A percentile compares a stretch with the other conserved stretches of the same genome.
phyloP scores from a whole-genome alignment of 2,113 vertebrate species.

The Anolis carolinensis region DNA sequence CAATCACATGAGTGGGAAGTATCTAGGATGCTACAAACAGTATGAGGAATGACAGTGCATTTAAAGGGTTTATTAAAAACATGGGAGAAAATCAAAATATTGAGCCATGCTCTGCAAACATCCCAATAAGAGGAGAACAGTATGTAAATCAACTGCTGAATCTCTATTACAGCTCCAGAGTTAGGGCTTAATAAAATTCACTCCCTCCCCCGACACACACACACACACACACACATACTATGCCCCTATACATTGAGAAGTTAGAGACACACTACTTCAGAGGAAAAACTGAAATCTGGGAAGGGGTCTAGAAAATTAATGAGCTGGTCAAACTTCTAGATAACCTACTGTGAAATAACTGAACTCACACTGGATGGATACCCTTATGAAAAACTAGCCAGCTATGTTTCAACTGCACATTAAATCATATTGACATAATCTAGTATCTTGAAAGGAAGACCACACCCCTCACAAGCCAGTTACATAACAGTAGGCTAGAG shows the following conservation, averaged over 20 bases:
- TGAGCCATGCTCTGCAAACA: not conserved
- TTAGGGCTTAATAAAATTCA: not conserved
- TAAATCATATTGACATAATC: not conserved
- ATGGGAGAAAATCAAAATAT: not conserved
- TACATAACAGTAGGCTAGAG: not conserved
- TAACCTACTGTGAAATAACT: not conserved
- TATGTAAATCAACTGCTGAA: not conserved
- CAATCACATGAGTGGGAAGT: not conserved
- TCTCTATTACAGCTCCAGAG: not conserved
- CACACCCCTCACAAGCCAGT: not conserved
- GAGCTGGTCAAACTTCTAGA: not conserved
- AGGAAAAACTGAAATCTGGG: not conserved
- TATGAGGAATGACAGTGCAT: not conserved
- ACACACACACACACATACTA: too few relatives aligned
- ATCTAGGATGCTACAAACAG: not conserved
- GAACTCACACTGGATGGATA: not conserved
- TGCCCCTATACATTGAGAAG: not conserved
- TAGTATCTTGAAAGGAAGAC: not conserved
- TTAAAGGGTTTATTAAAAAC: not conserved
- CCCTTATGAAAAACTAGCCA: fast-evolving
- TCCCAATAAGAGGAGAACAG: not conserved
- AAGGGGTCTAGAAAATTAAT: not conserved
- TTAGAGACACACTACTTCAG: not conserved
- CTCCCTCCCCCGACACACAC: not conserved
- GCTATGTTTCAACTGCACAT: fast-evolving